Base-by-base conservation (phyloP, 2,113 vertebrate genomes). In the Tetrax tetrax region DNA sequence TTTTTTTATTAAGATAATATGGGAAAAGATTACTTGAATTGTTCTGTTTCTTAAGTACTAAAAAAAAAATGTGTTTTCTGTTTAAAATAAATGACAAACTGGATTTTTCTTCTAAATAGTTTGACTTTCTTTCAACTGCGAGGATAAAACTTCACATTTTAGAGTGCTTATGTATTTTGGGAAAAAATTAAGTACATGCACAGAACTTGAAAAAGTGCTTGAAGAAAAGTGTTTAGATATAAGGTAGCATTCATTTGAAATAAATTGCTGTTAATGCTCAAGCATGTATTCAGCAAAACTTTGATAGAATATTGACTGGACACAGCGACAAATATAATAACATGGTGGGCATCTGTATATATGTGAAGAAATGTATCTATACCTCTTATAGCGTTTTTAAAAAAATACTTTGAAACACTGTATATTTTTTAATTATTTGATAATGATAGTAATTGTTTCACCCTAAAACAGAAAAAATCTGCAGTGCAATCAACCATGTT, bases 61-160 rank as follows among this genome's bases (percentile, higher is more conserved):
- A 83, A 92, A 91, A 57, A 29, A 29, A 83, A 81, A 76, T 50
- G 8, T 54, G 19, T 90, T 60, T 94, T 66, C 65, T 87, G 29
- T 81, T 77, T 79, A 77, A 93, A 92, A 84, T 76, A 90, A 92
- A 88, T 68, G 6, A 35, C 63, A 88, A 90, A 95, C 69, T 93
- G 80, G 56, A 69, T 93, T 81, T 87, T 80, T 85, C 23, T 69
- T 78, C 27, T 38, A 89, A 86, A 37, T 68, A 96, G n/a, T 57
- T 79, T 79, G 53, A 27, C 12, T 90, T 92, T 37, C 65, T 54
- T 65, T 74, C 57, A 87, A 24, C 15, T 56, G 24, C 3, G 4
- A 87, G 29, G 50, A 66, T 79, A 69, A 91, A 89, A 16, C 23
- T 90, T 76, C 31, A 43, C 7, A 1, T 79, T 91, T 90, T 59